Evolutionary conservation across 2,888 invertebrate genomes (phyloP).

Genomic region (Vanessa cardui): DNA sequence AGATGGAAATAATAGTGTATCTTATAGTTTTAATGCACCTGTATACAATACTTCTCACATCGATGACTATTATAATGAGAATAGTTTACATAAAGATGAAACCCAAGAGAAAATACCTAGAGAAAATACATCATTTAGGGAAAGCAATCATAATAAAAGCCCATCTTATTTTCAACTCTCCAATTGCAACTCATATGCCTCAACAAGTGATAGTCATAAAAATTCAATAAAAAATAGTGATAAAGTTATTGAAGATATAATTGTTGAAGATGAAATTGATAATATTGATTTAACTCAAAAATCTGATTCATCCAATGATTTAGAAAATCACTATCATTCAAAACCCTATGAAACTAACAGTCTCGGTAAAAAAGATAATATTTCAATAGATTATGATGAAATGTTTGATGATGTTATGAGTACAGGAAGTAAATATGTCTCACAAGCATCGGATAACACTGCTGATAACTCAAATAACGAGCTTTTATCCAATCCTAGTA

Average conservation of each 20-base stretch:
- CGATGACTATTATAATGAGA: neutral
- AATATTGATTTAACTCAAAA: slow-evolving; percentile 65
- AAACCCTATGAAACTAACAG: slow-evolving; percentile 5
- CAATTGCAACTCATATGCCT: slow-evolving; percentile 5
- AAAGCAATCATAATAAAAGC: neutral
- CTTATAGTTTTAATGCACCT: neutral
- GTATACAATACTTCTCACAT: neutral
- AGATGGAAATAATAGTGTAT: neutral
- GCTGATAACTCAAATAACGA: slow-evolving; percentile 23
- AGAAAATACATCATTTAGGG: neutral
- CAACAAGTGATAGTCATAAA: slow-evolving; percentile 8
- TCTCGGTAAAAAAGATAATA: slow-evolving; percentile 57
- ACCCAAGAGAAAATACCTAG: neutral
- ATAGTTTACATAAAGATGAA: neutral
- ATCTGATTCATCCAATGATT: slow-evolving; percentile 47
- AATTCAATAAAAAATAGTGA: neutral
- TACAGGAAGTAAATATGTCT: slow-evolving; percentile 14
- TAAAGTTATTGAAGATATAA: slow-evolving; percentile 5
- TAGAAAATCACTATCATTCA: slow-evolving; percentile 15
- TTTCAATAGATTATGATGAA: slow-evolving; percentile 74
- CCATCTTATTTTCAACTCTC: slow-evolving; percentile 13
- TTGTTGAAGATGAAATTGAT: slow-evolving; percentile 24
- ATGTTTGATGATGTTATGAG: slow-evolving; percentile 42
- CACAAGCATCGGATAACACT: slow-evolving; percentile 15
- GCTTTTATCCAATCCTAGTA: slow-evolving; percentile 47